These are phyloP conservation scores for Mixornis gularis DNA, from an alignment of 2,113 vertebrate species.

Conservation along the genomic window DNA sequence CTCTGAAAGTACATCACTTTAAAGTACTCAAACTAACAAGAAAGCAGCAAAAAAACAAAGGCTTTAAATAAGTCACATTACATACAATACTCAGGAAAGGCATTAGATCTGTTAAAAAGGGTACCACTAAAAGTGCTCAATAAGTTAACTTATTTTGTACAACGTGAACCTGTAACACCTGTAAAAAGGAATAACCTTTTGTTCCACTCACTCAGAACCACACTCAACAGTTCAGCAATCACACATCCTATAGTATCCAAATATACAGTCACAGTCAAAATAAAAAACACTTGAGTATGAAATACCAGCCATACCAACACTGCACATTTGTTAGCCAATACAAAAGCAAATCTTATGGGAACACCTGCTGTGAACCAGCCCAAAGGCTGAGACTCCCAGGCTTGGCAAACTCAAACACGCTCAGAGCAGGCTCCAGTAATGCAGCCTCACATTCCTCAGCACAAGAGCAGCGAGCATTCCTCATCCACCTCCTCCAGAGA, in stretches of 20 bases:
- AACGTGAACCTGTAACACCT: slow-evolving; percentile 62
- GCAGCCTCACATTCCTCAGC: background rate
- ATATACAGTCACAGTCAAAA: slow-evolving; percentile 59
- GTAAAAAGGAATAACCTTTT: slow-evolving; percentile 50
- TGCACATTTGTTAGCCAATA: slow-evolving; percentile 69
- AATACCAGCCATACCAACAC: slow-evolving; percentile 55
- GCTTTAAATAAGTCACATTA: slow-evolving; percentile 84
- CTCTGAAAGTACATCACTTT: slow-evolving; percentile 54
- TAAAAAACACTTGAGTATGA: slow-evolving; percentile 36
- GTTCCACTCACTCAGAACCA: slow-evolving; percentile 49
- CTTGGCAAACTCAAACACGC: background rate
- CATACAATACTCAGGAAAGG: slow-evolving; percentile 78
- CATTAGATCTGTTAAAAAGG: slow-evolving; percentile 72
- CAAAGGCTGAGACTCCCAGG: background rate
- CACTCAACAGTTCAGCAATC: slow-evolving; percentile 45
- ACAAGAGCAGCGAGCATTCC: background rate
- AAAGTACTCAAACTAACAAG: slow-evolving; percentile 66
- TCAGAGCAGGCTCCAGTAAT: background rate
- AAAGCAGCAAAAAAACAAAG: slow-evolving; percentile 75
- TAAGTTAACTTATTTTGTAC: slow-evolving; percentile 77
- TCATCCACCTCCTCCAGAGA: background rate
- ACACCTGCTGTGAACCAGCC: slow-evolving; percentile 22
- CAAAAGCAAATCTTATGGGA: slow-evolving; percentile 59
- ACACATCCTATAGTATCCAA: slow-evolving; percentile 49
- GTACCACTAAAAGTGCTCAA: slow-evolving; percentile 90